Conservation (phyloP, 2,888 invertebrate species). For the Acanthosepion pharaonis region DNA sequence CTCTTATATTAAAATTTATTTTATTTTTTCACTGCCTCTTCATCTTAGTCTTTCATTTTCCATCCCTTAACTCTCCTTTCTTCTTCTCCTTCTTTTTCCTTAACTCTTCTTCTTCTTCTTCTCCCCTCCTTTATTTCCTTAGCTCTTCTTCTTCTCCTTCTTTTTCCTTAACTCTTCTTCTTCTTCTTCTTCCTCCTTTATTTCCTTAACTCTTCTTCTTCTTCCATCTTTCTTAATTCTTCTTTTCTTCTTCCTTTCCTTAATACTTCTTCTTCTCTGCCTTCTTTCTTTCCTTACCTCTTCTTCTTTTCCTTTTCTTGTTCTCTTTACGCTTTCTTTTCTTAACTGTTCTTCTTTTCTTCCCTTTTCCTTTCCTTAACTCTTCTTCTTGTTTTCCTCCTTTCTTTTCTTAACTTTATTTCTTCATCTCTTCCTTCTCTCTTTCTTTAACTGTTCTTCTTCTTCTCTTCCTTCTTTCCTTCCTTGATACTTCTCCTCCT, state of each 20-base stretch:
- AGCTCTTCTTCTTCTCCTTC: no score
- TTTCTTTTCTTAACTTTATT: no score
- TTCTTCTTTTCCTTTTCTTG: not conserved
- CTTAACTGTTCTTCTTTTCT: not conserved
- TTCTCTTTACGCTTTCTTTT: not conserved
- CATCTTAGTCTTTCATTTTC: not conserved
- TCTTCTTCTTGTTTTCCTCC: not conserved
- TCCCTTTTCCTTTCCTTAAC: no score
- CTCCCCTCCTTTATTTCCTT: no score
- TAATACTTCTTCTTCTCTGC: not conserved
- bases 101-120: no score
- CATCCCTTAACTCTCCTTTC: not conserved
- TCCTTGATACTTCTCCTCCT: not conserved
- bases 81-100: not conserved
- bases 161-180: no score
- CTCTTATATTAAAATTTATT: no score
- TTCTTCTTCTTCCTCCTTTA: no score
- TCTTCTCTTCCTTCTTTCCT: no score
- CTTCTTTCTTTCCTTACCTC: not conserved
- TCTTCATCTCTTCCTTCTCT: not conserved
- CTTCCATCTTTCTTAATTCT: no score
- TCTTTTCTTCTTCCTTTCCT: not conserved
- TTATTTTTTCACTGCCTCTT: no score
- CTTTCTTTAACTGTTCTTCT: not conserved
- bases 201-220: not conserved